A percentile compares a stretch with the other conserved stretches of the same genome.
These are phyloP conservation scores for Bhutanitis thaidina DNA, from an alignment of 2,888 invertebrate species.

Conservation along the genomic window DNA sequence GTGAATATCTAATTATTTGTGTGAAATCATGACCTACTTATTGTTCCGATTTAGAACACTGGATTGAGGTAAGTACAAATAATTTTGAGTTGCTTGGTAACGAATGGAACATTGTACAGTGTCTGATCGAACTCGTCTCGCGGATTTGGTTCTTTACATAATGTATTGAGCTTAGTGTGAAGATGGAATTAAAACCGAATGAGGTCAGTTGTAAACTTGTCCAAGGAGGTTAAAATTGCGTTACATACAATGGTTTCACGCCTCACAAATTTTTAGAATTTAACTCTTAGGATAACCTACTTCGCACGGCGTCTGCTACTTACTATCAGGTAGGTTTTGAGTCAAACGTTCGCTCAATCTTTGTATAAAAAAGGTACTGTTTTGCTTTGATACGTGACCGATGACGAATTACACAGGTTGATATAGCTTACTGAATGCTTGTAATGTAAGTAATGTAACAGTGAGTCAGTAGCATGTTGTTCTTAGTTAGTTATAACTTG, in stretches of 20 bases:
- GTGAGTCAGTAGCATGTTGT: constrained; percentile 3
- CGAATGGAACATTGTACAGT: not conserved
- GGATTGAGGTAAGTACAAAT: constrained; percentile 16
- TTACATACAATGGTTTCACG: not conserved
- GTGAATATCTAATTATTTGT: constrained; percentile 30
- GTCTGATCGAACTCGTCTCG: not conserved
- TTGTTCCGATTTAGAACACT: constrained; percentile 10
- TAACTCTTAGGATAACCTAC: too few species aligned
- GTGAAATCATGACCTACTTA: constrained; percentile 59
- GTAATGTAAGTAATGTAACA: not conserved
- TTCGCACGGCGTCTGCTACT: too few species aligned
- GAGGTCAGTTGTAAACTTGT: constrained; percentile 6
- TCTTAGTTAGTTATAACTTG: not conserved
- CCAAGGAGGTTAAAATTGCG: not conserved
- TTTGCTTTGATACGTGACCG: constrained; percentile 3
- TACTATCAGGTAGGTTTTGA: too few species aligned
- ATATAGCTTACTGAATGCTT: not conserved
- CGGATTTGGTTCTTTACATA: not conserved
- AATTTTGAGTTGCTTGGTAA: constrained; percentile 16
- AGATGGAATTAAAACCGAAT: constrained; percentile 7
- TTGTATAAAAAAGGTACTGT: not conserved
- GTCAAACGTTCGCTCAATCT: too few species aligned
- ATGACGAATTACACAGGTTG: constrained; percentile 5
- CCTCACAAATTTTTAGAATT: too few species aligned
- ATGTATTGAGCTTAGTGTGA: constrained; percentile 4